These are phyloP conservation scores for Atractosteus spatula DNA, from an alignment of 2,113 vertebrate species.

Conservation along the genomic window DNA sequence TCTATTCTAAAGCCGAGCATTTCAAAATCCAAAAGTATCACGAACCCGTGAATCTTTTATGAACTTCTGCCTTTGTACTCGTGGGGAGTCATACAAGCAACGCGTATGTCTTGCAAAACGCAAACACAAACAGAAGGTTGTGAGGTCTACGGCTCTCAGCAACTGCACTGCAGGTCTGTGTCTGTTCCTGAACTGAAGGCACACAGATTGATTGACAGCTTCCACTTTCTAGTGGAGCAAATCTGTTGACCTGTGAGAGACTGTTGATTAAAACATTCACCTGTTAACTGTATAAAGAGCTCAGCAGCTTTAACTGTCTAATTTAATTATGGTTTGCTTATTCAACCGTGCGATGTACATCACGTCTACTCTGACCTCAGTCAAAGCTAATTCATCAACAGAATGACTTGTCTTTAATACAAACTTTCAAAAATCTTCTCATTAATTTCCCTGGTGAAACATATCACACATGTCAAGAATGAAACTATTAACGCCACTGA, in stretches of 20 bases:
- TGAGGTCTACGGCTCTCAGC: too few species aligned
- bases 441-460: slow-evolving; percentile 6
- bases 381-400: neutral
- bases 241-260: slow-evolving; percentile 17
- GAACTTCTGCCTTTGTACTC: slow-evolving; percentile 2
- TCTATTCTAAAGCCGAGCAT: neutral
- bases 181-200: neutral
- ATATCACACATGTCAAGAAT: neutral
- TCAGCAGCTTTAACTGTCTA: neutral
- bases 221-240: slow-evolving; percentile 26
- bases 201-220: neutral
- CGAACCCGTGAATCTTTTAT: neutral
- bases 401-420: neutral
- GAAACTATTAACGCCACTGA: neutral
- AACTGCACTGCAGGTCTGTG: too few species aligned
- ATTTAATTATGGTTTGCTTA: neutral
- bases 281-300: neutral
- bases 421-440: neutral
- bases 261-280: slow-evolving; percentile 12
- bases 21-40: neutral
- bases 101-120: neutral
- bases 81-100: neutral
- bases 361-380: neutral
- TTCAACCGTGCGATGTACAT: neutral
- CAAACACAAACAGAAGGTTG: too few species aligned